phyloP scores from a whole-genome alignment of 35 echinoderm and acorn worm genomes.

The Strongylocentrotus purpuratus region DNA sequence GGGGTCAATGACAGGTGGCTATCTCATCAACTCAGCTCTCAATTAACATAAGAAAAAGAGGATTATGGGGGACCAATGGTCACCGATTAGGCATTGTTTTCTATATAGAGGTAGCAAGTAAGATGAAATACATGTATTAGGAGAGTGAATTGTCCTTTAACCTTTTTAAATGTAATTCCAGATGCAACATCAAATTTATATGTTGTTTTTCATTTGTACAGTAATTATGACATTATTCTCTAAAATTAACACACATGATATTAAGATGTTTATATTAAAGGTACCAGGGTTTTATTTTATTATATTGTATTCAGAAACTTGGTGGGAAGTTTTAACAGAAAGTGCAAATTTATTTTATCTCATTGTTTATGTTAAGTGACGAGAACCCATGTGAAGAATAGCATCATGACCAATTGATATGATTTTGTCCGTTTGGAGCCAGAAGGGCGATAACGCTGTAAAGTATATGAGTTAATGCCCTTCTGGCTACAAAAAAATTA shows the following conservation, averaged over 20 bases:
- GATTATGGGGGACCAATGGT: no score
- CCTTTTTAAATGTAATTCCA: background rate
- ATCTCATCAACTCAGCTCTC: no score
- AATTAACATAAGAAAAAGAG: no score
- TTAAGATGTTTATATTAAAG: background rate
- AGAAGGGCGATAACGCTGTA: no score
- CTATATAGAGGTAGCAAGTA: no score
- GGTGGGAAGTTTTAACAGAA: background rate
- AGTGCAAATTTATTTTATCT: background rate
- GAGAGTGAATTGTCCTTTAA: background rate
- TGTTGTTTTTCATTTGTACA: background rate
- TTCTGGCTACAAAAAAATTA: no score
- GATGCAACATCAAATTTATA: background rate
- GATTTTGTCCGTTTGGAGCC: background rate
- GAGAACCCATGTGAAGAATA: background rate
- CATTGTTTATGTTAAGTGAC: background rate
- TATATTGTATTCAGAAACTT: background rate
- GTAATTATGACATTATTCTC: background rate
- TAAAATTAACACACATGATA: background rate
- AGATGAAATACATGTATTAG: no score
- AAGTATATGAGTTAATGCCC: no score
- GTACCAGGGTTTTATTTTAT: background rate
- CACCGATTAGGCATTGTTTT: no score
- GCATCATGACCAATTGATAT: background rate
- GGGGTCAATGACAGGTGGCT: no score